Conservation (phyloP, 2,888 invertebrate species). For the Chymomyza procnemis region DNA sequence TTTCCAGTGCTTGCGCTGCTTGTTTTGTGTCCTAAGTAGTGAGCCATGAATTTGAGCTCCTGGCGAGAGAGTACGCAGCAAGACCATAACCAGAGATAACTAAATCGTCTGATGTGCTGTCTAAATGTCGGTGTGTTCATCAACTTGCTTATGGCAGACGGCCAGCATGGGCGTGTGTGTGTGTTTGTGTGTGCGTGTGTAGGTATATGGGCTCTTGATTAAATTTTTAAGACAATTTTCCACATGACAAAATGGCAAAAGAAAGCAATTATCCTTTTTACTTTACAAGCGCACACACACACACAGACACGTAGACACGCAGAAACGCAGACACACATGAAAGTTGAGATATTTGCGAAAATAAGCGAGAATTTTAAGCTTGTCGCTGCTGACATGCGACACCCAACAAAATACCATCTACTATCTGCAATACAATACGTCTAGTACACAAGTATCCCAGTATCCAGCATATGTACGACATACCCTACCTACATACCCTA, state of each 20-base stretch:
- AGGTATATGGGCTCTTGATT: conserved; percentile 13
- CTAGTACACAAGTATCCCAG: too few relatives aligned
- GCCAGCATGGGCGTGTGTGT: not conserved
- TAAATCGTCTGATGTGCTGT: not conserved
- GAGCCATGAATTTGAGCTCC: conserved; percentile 13
- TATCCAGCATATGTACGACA: not conserved
- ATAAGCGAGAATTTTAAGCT: conserved; percentile 1
- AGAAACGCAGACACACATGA: not conserved
- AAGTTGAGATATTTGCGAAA: not conserved
- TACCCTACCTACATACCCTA: not conserved
- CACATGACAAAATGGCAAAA: conserved; percentile 17
- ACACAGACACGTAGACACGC: not conserved
- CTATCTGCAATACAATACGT: not conserved
- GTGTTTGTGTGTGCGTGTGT: too few relatives aligned
- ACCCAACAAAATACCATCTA: not conserved
- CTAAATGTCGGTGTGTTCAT: not conserved
- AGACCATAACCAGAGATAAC: not conserved
- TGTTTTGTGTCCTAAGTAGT: conserved; percentile 14
- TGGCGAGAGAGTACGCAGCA: too few relatives aligned
- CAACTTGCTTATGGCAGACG: not conserved
- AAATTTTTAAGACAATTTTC: conserved; percentile 31
- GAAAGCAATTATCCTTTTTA: conserved; percentile 28
- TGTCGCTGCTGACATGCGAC: not conserved
- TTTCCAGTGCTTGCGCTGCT: not conserved
- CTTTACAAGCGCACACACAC: conserved; percentile 4